These are phyloP conservation scores for Lamproptera curius DNA, from an alignment of 2,888 invertebrate genomes.

Conservation along the genomic window DNA sequence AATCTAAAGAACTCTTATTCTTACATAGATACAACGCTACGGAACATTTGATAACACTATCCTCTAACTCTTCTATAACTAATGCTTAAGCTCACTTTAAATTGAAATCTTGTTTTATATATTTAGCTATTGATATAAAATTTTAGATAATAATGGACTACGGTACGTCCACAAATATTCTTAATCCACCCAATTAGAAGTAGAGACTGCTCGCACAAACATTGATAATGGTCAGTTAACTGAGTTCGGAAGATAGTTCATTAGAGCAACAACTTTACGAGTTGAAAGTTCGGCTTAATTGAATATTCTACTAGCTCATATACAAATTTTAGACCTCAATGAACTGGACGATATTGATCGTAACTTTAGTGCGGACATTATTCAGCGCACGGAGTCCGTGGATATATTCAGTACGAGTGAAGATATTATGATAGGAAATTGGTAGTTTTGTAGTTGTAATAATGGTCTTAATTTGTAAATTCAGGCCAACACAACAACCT, in stretches of 20 bases:
- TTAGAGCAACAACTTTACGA: constrained; percentile 73
- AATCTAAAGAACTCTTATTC: no score
- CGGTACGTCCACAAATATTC: constrained; percentile 43
- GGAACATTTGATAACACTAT: no score
- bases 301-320: constrained; percentile 72
- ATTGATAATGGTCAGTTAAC: constrained; percentile 77
- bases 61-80: no score
- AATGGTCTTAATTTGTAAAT: no score
- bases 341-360: constrained; percentile 64
- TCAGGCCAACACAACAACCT: no score
- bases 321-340: constrained; percentile 69
- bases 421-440: no score
- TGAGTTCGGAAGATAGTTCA: constrained; percentile 76
- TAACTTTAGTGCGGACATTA: constrained; percentile 18
- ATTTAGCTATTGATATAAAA: no score
- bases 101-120: no score
- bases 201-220: constrained; percentile 67
- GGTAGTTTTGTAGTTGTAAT: no score
- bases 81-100: no score
- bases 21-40: no score
- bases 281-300: constrained; percentile 72
- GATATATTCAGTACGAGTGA: not conserved
- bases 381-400: not conserved
- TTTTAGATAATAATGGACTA: no score
- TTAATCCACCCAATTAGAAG: constrained; percentile 68